Percentiles rank a stretch among this genome's conserved stretches.
phyloP scores from a whole-genome alignment of 2,113 vertebrate genomes.

The Isurus oxyrinchus region DNA sequence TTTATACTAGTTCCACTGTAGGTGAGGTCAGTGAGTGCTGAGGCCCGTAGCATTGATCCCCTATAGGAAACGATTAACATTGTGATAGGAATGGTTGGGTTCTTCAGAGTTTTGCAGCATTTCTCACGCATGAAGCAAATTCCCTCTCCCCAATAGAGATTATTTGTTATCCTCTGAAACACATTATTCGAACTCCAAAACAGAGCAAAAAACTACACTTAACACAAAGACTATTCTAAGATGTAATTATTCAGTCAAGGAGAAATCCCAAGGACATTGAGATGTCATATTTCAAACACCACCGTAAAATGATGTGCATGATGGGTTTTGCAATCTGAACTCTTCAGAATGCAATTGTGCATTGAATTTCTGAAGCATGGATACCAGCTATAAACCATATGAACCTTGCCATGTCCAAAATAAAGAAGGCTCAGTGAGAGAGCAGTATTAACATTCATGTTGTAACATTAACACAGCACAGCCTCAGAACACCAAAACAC shows the following conservation, averaged over 20 bases:
- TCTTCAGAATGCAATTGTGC: conserved; percentile 29
- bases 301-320: conserved; percentile 22
- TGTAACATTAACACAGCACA: background rate
- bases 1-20: background rate
- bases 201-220: background rate
- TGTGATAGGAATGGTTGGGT: background rate
- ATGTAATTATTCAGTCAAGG: background rate
- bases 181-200: background rate
- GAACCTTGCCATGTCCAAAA: conserved; percentile 11
- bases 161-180: background rate
- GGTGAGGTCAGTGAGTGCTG: background rate
- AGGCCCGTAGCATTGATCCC: background rate
- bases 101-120: background rate
- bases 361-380: conserved; percentile 34
- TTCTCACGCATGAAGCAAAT: background rate
- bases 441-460: background rate
- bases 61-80: background rate
- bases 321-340: conserved; percentile 21
- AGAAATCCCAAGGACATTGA: conserved; percentile 1
- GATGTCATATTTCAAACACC: conserved; percentile 6
- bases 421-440: background rate
- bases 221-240: background rate
- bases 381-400: background rate
- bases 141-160: background rate
- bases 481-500: background rate